Evolutionary conservation across 2,888 invertebrate genomes (phyloP), one percentile per base, ranked within the genome.

Genomic region (Zaprionus lineosus): DNA sequence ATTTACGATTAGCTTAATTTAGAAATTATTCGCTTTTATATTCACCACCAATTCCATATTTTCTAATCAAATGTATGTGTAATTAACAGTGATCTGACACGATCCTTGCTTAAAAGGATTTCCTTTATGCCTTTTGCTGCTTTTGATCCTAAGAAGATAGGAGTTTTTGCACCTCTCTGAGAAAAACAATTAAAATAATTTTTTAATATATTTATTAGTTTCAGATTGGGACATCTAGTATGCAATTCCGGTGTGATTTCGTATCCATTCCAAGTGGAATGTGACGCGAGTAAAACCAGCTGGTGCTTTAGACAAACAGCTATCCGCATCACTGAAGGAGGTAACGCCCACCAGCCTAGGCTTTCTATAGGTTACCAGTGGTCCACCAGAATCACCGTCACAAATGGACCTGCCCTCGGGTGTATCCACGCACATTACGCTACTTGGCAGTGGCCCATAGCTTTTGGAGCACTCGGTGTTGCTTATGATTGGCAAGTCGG

Each of bases 381-480:
- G 85, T 2, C 83, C 85, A 8, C 83, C 83, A 2, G 85, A 83
- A 15, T 83, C 83, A 2, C 83, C 85, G 3, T 29, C 15, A 52
- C 81, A 82, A 14, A 76, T 76, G 14, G 70, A 63, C 18, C 47
- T 76, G 15, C 79, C 74, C 0, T 59, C 58, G 24, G 70, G 56
- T 9, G 61, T 58, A 2, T 19, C 21, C 7, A 70, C 64, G 9
- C 83, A 84, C n/a, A 82, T 26, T 5, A 48, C 56, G 1, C 55
- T 21, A 2, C 58, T 66, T n/a, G 57, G 50, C 5, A 60, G 55
- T 9, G 88, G 84, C 15, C 89, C 88, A 33, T 89, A 89, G 36
- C 86, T 87, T 56, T 87, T 88, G 0, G 88, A 88, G 73, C 84
- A 79, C 88, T 90, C 16, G 84, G 73, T 29, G 84, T 86, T 65